phyloP scores from a whole-genome alignment of 1,140 invertebrate genomes.

The Pseudomyrmex flavicornis region DNA sequence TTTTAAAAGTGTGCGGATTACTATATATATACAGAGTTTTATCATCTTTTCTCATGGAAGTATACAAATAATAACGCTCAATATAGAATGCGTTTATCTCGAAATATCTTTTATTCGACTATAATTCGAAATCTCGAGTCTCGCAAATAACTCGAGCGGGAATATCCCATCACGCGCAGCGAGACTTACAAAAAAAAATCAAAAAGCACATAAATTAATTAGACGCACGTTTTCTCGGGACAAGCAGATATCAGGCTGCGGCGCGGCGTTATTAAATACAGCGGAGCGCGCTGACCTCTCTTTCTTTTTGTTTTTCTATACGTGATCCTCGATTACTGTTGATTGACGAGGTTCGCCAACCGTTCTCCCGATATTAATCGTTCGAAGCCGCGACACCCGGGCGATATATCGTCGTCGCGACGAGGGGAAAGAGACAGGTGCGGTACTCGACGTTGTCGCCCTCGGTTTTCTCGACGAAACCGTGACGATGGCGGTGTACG shows the following conservation, averaged over 20 bases:
- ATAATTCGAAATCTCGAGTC: conserved; percentile 3
- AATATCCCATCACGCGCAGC: not conserved
- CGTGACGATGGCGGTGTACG: not conserved
- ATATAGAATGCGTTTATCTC: not conserved
- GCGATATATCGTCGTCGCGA: conserved; percentile 46
- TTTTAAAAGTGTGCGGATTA: no score
- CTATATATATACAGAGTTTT: not conserved
- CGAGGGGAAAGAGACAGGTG: conserved; percentile 51
- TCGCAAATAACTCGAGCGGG: not conserved
- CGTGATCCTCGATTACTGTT: conserved; percentile 8
- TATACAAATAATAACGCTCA: not conserved
- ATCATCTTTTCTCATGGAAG: not conserved
- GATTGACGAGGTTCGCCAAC: conserved; percentile 32
- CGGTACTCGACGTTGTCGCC: conserved; percentile 28
- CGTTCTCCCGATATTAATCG: conserved; percentile 62
- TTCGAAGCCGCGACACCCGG: conserved; percentile 40
- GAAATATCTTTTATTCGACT: not conserved
- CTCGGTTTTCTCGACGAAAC: conserved; percentile 55
- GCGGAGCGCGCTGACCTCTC: not conserved
- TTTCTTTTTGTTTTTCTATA: conserved; percentile 20
- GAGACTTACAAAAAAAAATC: not conserved
- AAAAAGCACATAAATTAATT: not conserved
- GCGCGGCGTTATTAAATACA: not conserved
- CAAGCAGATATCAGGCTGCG: not conserved
- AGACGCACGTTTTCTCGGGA: not conserved